phyloP scores from a whole-genome alignment of 2,797 vertebrate genomes.

The Rhinogobio ventralis region DNA sequence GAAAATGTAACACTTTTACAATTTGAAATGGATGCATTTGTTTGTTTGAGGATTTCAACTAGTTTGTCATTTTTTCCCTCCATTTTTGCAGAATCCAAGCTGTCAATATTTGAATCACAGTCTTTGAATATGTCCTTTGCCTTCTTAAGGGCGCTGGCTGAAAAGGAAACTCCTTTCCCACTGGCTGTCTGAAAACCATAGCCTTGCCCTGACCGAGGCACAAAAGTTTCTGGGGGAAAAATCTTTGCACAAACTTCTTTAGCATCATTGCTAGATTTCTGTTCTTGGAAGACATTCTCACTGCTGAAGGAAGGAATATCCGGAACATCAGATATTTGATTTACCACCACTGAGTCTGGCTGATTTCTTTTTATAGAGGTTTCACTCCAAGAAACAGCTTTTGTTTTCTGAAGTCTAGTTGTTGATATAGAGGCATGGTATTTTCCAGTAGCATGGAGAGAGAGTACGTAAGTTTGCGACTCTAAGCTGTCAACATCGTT shows the following conservation, averaged over 20 bases:
- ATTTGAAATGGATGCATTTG: constrained; percentile 77
- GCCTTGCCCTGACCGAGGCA: constrained; percentile 50
- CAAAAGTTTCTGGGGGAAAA: not conserved
- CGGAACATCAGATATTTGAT: not conserved
- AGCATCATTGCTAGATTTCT: constrained; percentile 60
- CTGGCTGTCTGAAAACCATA: constrained; percentile 72
- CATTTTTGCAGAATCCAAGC: not conserved
- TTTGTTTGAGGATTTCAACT: constrained; percentile 9
- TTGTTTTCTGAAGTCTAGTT: constrained; percentile 75
- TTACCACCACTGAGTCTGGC: not conserved
- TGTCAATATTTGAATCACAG: constrained; percentile 60
- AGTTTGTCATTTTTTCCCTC: constrained; percentile 5
- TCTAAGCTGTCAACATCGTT: constrained; percentile 53
- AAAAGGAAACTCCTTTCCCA: constrained; percentile 75
- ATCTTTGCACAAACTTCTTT: constrained; percentile 12
- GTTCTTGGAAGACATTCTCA: constrained; percentile 44
- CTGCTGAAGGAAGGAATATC: not conserved
- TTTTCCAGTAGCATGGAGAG: constrained; percentile 67
- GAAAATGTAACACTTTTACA: constrained; percentile 77
- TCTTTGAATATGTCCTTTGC: constrained; percentile 74
- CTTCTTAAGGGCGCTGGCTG: constrained; percentile 74
- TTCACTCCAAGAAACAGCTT: constrained; percentile 74
- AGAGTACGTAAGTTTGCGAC: constrained; percentile 69
- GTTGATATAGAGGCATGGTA: constrained; percentile 70
- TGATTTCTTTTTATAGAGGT: constrained; percentile 49